Evolutionary conservation across 1,140 invertebrate species (phyloP).

Genomic region (Lordiphosa stackelbergi): DNA sequence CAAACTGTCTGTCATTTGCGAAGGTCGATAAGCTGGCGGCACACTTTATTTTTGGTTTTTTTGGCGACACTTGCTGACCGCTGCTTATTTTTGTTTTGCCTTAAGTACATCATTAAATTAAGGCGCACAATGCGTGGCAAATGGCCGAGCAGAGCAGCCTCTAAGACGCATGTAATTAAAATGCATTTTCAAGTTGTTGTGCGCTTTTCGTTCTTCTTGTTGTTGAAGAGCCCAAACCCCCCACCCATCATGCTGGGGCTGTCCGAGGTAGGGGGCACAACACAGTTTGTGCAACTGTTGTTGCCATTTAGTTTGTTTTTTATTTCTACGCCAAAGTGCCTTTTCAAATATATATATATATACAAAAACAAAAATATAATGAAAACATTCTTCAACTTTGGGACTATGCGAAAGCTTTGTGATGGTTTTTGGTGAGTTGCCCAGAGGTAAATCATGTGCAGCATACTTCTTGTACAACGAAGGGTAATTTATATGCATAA

Average conservation of each 20-base stretch:
- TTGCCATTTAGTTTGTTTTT: slow-evolving; percentile 53
- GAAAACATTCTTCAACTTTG: slow-evolving; percentile 16
- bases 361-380: slow-evolving; percentile 26
- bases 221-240: slow-evolving; percentile 17
- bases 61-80: slow-evolving; percentile 22
- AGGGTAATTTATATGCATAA: no score
- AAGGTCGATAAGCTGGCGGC: slow-evolving; percentile 44
- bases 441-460: no score
- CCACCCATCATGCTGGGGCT: not conserved
- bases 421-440: no score
- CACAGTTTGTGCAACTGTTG: slow-evolving; percentile 52
- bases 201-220: slow-evolving; percentile 28
- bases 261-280: slow-evolving; percentile 5
- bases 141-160: slow-evolving; percentile 1
- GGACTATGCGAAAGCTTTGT: no score
- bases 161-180: slow-evolving; percentile 64
- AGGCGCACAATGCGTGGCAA: slow-evolving; percentile 26
- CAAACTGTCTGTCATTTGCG: slow-evolving; percentile 29
- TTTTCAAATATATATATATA: slow-evolving; percentile 32
- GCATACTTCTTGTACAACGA: no score
- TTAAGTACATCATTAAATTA: slow-evolving; percentile 54
- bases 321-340: slow-evolving; percentile 40
- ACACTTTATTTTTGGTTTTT: slow-evolving; percentile 28
- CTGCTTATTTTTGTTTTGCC: slow-evolving; percentile 36
- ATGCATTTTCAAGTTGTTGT: slow-evolving; percentile 62